Evolutionary conservation across 2,797 vertebrate genomes (phyloP), one percentile per base, ranked within the genome.

Genomic region (Siniperca scherzeri): DNA sequence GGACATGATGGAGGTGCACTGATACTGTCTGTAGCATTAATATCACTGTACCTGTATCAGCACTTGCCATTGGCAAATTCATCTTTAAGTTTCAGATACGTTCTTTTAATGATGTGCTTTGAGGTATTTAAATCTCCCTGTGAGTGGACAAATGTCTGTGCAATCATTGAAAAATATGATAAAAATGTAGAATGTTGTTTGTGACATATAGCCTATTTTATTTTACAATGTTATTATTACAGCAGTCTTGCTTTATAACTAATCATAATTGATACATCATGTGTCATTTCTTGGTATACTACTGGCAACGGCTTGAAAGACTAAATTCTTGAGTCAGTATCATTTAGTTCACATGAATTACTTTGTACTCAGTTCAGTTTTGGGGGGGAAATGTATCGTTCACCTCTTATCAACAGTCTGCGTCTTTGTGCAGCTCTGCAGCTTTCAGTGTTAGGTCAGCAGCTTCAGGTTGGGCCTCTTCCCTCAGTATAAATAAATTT

Each of bases 401-500:
- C 67, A 61, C 68, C 8, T 78, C 19, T 53, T 22, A 77, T 78
- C 60, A 69, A 70, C 65, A 79, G 59, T 33, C 21, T 72, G 70
- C 2, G 48, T 80, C 57, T 86, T 74, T 70, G 74, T 86, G 76
- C 78, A 65, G 70, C 52, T 48, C 22, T 77, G 57, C 70, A 78
- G 66, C 71, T 17, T 33, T 78, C 38, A 25, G 62, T 52, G 62
- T 78, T 67, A 44, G 62, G 30, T 73, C 83, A 74, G 80, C 78
- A 56, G 79, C 83, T 70, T 64, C 74, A 74, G 83, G 33, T 77
- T 11, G 14, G 74, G 73, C 79, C 78, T 78, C 80, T 85, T 77
- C 69, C 40, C 81, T 84, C 65, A 78, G 76, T 75, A 62, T 73
- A 87, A 89, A 89, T 86, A 87, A 66, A 86, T 84, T 62, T 67